phyloP scores from a whole-genome alignment of 1,140 invertebrate species.

The Phthorimaea operculella region DNA sequence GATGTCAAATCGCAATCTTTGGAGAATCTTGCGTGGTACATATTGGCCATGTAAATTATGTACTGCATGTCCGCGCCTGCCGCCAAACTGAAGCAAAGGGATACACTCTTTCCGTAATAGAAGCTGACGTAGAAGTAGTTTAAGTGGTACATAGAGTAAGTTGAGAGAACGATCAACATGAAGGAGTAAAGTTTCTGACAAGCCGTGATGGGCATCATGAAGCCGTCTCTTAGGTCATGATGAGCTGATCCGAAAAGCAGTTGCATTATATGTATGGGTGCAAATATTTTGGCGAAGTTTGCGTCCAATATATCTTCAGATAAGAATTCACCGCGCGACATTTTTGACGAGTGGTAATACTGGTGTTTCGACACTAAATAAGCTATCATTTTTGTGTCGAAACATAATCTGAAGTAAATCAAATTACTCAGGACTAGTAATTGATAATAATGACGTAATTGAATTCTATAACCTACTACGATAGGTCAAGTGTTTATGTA shows the following conservation, averaged over 20 bases:
- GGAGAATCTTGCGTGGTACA: constrained; percentile 7
- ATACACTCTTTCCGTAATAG: constrained; percentile 1
- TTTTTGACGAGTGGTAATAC: background rate
- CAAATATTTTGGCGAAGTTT: constrained; percentile 9
- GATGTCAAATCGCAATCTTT: background rate
- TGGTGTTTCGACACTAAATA: no score
- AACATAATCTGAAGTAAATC: no score
- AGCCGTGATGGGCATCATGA: background rate
- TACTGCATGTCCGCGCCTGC: constrained; percentile 4
- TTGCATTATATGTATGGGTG: constrained; percentile 7
- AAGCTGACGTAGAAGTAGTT: background rate
- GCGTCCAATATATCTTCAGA: constrained; percentile 8
- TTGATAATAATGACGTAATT: no score
- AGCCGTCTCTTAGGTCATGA: background rate
- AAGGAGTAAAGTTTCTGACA: constrained; percentile 10
- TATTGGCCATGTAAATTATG: constrained; percentile 3
- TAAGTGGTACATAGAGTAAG: constrained; percentile 4
- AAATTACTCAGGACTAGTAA: no score
- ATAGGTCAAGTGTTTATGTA: no score
- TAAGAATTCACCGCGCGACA: constrained; percentile 6
- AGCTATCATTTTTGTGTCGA: no score
- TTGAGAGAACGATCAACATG: background rate
- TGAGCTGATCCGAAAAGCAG: constrained; percentile 1
- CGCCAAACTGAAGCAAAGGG: constrained; percentile 5
- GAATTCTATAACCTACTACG: no score